A percentile compares a stretch with the other conserved stretches of the same genome.
Evolutionary conservation across 2,797 vertebrate genomes (phyloP).

Genomic region (Danio aesculapii): DNA sequence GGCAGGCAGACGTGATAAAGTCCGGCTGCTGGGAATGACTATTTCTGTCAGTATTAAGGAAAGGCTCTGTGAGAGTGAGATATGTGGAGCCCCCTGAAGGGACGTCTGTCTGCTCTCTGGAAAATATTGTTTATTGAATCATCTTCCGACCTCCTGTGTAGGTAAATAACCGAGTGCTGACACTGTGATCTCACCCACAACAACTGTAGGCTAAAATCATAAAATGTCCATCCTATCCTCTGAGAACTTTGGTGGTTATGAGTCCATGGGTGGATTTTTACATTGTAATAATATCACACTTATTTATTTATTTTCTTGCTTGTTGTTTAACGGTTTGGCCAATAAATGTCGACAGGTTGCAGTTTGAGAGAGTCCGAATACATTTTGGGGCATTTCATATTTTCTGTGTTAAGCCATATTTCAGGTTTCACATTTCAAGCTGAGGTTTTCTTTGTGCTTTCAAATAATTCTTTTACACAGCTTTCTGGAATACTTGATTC

Average conservation of each 20-base stretch:
- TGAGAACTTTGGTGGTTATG: background rate
- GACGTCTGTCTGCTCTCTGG: constrained; percentile 9
- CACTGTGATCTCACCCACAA: background rate
- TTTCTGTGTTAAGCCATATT: background rate
- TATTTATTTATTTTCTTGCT: background rate
- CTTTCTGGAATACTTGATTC: too few relatives aligned
- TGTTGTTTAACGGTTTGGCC: background rate
- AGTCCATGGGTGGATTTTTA: background rate
- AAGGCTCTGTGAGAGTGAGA: constrained; percentile 28
- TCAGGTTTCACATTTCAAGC: too few relatives aligned
- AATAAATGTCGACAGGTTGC: background rate
- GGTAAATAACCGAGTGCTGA: constrained; percentile 2
- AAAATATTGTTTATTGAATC: constrained; percentile 42
- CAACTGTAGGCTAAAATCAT: constrained; percentile 7
- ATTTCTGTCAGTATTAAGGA: constrained; percentile 19
- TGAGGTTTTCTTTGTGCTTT: too few relatives aligned
- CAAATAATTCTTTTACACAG: too few relatives aligned
- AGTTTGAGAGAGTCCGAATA: background rate
- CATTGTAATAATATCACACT: background rate
- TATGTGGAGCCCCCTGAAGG: constrained; percentile 27
- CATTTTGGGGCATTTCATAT: too few relatives aligned
- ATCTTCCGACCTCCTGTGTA: constrained; percentile 21
- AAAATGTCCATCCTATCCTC: background rate
- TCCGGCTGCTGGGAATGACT: constrained; percentile 30
- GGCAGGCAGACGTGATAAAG: constrained; percentile 41